Evolutionary conservation across 2,888 invertebrate species (phyloP), one percentile per base, ranked within the genome.

Genomic region (Platycheirus albimanus): DNA sequence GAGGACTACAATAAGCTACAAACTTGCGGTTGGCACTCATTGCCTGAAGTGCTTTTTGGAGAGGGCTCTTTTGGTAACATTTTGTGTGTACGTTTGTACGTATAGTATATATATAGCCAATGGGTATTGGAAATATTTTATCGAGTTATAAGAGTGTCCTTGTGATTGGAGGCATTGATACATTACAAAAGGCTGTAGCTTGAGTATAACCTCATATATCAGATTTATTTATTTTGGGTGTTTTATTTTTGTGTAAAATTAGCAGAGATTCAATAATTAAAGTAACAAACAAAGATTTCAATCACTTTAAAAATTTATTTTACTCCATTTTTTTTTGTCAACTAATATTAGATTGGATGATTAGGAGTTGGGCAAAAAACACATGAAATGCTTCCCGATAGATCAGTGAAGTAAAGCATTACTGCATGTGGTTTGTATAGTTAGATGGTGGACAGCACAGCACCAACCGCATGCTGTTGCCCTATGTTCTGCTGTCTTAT

Each of bases 41-140:
- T 70, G 70, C 76, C 47, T 36, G 33, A 41, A 81, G 76, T 66
- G 71, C 54, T 54, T 41, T 24, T 38, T 28, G 52, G 54, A 49
- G 45, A 13, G 30, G 43, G 15, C n/a, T 61, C 45, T 30, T 13
- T 64, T 77, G 67, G 54, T 67, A 61, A 49, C 58, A 67, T 61
- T 70, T 36, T 36, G 36, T 36, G 3, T 38, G 38, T 41, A 11
- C 10, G 43, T 58, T 41, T 43, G 58, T 58, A 17, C 15, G 3
- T 58, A 11, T 15, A 28, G 66, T 71, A 24, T 24, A 28, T 47
- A 17, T 41, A 52, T 67, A 67, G 66, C 61, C 66, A 63, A 41
- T 71, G 66, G 76, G 47, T 56, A 56, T 76, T 72, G 67, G 64
- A 77, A 67, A 63, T 45, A 72, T 72, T 81, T 81, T 70, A 61